Conservation (phyloP, 2,113 vertebrate genomes). For the Camelus bactrianus region DNA sequence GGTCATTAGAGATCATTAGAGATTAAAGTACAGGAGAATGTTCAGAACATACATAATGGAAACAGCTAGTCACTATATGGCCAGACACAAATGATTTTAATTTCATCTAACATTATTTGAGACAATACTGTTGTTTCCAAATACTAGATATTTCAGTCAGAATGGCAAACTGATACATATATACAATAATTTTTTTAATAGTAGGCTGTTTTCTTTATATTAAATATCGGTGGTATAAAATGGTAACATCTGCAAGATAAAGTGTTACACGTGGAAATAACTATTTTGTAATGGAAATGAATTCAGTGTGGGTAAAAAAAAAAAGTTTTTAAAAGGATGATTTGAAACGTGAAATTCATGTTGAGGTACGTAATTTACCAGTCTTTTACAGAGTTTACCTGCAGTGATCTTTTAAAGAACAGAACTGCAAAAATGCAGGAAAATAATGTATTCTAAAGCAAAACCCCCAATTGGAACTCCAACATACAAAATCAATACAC, state of each 20-base stretch:
- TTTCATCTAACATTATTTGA: slow-evolving; percentile 43
- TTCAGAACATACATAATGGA: slow-evolving; percentile 37
- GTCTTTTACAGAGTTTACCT: not conserved
- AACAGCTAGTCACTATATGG: not conserved
- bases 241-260: not conserved
- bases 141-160: slow-evolving; percentile 13
- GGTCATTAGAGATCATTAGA: slow-evolving; percentile 39
- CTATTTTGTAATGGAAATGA: slow-evolving; percentile 49
- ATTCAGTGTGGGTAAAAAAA: not conserved
- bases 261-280: slow-evolving; percentile 47
- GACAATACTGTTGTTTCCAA: slow-evolving; percentile 21
- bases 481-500: not conserved
- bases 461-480: slow-evolving; percentile 7
- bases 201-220: slow-evolving; percentile 10
- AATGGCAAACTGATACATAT: not conserved
- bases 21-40: slow-evolving; percentile 44
- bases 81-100: slow-evolving; percentile 39
- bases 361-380: not conserved
- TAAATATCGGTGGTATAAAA: slow-evolving; percentile 43
- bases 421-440: slow-evolving; percentile 42
- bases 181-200: not conserved
- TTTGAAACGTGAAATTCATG: not conserved
- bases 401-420: not conserved
- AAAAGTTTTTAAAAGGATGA: slow-evolving; percentile 18
- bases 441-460: not conserved